Base-by-base conservation (phyloP, 2,113 vertebrate species). In the Rhabdomys dilectus region DNA sequence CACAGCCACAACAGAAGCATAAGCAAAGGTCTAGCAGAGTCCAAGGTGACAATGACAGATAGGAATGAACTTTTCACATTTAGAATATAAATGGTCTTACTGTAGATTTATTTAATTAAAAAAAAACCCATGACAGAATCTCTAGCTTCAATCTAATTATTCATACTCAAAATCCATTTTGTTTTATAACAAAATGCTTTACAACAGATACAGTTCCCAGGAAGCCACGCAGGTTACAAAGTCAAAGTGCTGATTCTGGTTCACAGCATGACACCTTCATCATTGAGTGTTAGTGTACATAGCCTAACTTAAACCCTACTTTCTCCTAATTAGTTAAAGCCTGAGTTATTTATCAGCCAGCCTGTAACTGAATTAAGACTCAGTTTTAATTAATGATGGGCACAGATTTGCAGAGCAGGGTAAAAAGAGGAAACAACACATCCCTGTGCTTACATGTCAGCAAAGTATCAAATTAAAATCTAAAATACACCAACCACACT, bases 221-320 rank as follows among this genome's bases (percentile, higher is more conserved):
- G 58, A 64, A 72, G 60, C 68, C n/a, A 39, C 42, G 5, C 2
- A 5, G 45, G 36, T n/a, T 62, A 76, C 66, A 51, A 80, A 36
- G 36, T 15, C 1, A 53, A 77, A 34, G 22, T 11, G 29, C 15
- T 75, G 8, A 56, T 48, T 45, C 56, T 8, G 3, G 29, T 22
- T 60, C 62, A 48, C 21, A 56, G 12, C 31, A 56, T 15, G 62
- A 56, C 7, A 53, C 9, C 10, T 48, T n/a, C 24, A 51, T 29
- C 12, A 5, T 9, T 3, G 3, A 4, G 7, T 22, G 36, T 84
- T 5, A 73, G 22, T 3, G 3, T 22, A 21, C 12, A 19, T 4
- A 5, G 26, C 36, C 42, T 21, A 6, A 68, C 60, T 45, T 34
- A 19, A 16, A 86, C 16, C 84, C 84, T 87, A 51, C 62, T 51